phyloP scores from a whole-genome alignment of 2,797 vertebrate genomes.

The Urophycis tenuis region DNA sequence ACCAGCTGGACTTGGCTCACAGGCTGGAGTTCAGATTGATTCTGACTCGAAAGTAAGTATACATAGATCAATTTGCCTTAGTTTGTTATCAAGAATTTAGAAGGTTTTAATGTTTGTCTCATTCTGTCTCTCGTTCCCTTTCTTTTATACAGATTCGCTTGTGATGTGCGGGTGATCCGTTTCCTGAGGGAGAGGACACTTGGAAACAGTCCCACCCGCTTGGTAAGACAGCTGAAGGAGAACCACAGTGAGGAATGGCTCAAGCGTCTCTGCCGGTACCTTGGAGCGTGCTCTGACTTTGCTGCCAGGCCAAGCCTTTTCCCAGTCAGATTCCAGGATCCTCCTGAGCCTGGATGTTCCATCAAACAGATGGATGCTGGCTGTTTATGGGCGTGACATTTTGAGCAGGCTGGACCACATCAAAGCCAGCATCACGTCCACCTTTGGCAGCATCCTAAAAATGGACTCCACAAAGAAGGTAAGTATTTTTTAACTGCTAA shows the following conservation, averaged over 20 bases:
- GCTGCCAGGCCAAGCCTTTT: neutral
- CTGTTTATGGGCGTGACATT: slow-evolving; percentile 13
- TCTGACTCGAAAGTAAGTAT: slow-evolving; percentile 21
- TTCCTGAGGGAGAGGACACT: slow-evolving; percentile 13
- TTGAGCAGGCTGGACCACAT: slow-evolving; percentile 1
- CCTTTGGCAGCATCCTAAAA: slow-evolving; percentile 11
- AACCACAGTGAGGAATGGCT: slow-evolving; percentile 24
- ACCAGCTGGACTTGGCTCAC: slow-evolving; percentile 25
- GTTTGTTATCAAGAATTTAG: neutral
- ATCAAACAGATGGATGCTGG: slow-evolving; percentile 2
- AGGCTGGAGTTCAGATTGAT: slow-evolving; percentile 9
- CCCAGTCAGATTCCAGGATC: slow-evolving; percentile 12
- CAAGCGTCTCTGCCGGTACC: slow-evolving; percentile 2
- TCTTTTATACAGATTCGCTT: slow-evolving; percentile 17
- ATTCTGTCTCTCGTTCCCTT: neutral
- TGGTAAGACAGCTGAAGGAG: slow-evolving; percentile 19
- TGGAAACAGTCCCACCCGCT: slow-evolving; percentile 16
- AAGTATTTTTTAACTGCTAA: too few species aligned
- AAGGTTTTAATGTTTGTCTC: neutral
- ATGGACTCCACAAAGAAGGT: slow-evolving; percentile 18
- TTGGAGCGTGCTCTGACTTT: slow-evolving; percentile 20
- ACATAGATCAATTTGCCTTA: neutral
- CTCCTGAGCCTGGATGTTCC: slow-evolving; percentile 11
- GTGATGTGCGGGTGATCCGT: slow-evolving; percentile 25
- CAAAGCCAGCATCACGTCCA: slow-evolving; percentile 2